Percentiles rank a stretch among this genome's conserved stretches.
phyloP scores from a whole-genome alignment of 1,140 invertebrate genomes.

The Holcopasites calliopsidis region DNA sequence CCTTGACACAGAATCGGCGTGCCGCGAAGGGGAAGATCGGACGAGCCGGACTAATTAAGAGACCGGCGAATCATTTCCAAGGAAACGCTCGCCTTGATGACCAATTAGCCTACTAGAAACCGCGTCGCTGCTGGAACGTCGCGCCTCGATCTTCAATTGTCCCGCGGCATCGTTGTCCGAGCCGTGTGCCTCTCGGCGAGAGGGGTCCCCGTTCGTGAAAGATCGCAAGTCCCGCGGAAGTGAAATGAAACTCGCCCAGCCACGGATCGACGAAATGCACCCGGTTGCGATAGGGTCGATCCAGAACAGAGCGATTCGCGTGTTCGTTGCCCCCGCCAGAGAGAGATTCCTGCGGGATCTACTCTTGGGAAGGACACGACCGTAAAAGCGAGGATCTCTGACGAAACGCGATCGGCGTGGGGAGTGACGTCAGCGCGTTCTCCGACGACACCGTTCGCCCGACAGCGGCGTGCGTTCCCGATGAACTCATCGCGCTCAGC shows the following conservation, averaged over 20 bases:
- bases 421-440: constrained; percentile 49
- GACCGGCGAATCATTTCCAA: constrained; percentile 53
- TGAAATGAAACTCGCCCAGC: no score
- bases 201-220: no score
- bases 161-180: neutral
- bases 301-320: no score
- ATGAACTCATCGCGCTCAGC: constrained; percentile 61
- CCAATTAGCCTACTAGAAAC: constrained; percentile 42
- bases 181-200: neutral
- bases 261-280: no score
- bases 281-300: no score
- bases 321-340: no score
- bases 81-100: constrained; percentile 42
- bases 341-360: constrained; percentile 1
- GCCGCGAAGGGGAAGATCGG: no score
- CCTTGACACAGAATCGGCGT: no score
- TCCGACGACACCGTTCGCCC: constrained; percentile 40
- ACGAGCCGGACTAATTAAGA: no score
- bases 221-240: no score
- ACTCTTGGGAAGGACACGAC: no score
- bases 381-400: no score
- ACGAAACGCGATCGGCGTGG: neutral
- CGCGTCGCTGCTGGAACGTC: neutral
- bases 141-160: constrained; percentile 10
- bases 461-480: constrained; percentile 27